Base-by-base conservation (phyloP, 2,797 vertebrate species). In the Hoplostethus atlanticus region DNA sequence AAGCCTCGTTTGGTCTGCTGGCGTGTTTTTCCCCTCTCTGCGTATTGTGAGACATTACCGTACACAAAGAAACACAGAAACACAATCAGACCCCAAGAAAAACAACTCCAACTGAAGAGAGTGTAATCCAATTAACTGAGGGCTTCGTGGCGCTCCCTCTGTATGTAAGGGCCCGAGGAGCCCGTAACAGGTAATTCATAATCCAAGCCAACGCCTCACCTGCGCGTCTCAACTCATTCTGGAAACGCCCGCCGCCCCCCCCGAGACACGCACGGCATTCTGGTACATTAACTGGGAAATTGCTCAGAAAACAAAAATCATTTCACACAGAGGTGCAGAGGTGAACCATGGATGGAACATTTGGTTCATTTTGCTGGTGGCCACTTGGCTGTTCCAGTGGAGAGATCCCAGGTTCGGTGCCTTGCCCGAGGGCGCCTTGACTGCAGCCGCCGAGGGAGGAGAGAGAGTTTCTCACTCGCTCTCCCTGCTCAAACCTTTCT, bases 191-290 rank as follows among this genome's bases (percentile, higher is more conserved):
- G 34, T 70, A 70, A 82, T 84, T 84, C 67, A 57, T 62, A 84
- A 84, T 85, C 81, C 82, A 71, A 76, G 34, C 6, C 64, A 16
- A 17, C 63, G 72, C 55, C 78, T 83, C 40, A 86, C 71, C 78
- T 81, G 66, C 52, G 42, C 76, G 72, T 54, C 13, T 2, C 15
- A 47, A 16, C 44, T 15, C 4, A 4, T 47, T 47, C 5, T 16
- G 44, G 73, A 84, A 74, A 71, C 73, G 58, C 0, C 4, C 4
- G 5, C 28, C 34, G 55, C 68, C 86, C 84, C 81, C 21, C 21
- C 21, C 60, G 65, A 83, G 88, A 77, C 77, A 77, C 10, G 28
- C 38, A 0, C 56, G 78, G 15, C 60, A 68, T 84, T 87, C 68
- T 34, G 0, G 11, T 59, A 55, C 36, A 80, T 71, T 62, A 44